Evolutionary conservation across 1,140 invertebrate species (phyloP).

Genomic region (Drosophila persimilis): DNA sequence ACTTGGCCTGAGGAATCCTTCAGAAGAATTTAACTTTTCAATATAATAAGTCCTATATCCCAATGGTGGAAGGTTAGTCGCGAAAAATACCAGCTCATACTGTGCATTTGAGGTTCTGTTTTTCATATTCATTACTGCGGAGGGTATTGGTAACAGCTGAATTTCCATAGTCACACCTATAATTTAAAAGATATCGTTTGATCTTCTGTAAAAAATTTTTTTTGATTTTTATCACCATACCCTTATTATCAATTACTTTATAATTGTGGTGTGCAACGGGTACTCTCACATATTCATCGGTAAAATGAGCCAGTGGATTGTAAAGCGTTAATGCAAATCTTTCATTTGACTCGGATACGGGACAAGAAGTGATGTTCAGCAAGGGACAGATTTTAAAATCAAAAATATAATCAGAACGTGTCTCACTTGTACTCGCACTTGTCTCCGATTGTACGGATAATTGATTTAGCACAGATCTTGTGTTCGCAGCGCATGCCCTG

Average conservation of each 20-base stretch:
- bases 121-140: slow-evolving; percentile 85
- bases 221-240: slow-evolving; percentile 53
- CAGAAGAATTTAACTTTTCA: slow-evolving; percentile 26
- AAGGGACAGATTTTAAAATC: slow-evolving; percentile 85
- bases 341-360: slow-evolving; percentile 86
- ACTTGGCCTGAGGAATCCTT: slow-evolving; percentile 12
- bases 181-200: background rate
- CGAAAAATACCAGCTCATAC: slow-evolving; percentile 88
- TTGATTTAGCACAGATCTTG: slow-evolving; percentile 60
- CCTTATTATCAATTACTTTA: slow-evolving; percentile 85
- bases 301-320: slow-evolving; percentile 90
- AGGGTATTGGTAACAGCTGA: slow-evolving; percentile 87
- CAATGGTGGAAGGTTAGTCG: slow-evolving; percentile 86
- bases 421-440: background rate
- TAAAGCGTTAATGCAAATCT: slow-evolving; percentile 89
- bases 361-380: slow-evolving; percentile 87
- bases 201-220: background rate
- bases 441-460: slow-evolving; percentile 32
- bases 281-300: slow-evolving; percentile 87
- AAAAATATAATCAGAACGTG: slow-evolving; percentile 19
- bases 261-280: slow-evolving; percentile 87
- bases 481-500: slow-evolving; percentile 61
- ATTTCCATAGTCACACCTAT: slow-evolving; percentile 53
- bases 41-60: slow-evolving; percentile 87
- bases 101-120: slow-evolving; percentile 86